A percentile compares a stretch with the other conserved stretches of the same genome.
Conservation (phyloP, 2,888 invertebrate species). For the Apamea anceps region DNA sequence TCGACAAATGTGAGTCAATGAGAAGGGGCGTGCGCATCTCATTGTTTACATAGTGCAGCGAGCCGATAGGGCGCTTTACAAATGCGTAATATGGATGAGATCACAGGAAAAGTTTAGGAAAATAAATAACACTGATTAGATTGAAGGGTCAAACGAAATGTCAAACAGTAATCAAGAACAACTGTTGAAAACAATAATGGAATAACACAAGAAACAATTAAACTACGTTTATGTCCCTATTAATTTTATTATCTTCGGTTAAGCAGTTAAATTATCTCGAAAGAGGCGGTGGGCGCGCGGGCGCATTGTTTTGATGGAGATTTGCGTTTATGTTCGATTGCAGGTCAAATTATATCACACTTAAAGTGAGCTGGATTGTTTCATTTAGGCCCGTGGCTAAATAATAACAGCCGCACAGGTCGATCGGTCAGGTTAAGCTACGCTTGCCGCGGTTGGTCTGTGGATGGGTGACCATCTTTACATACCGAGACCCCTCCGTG, state of each 20-base stretch:
- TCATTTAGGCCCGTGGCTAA: too few species aligned
- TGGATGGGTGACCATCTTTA: too few species aligned
- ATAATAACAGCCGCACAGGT: too few species aligned
- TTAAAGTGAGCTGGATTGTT: slow-evolving; percentile 34
- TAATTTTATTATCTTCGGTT: slow-evolving; percentile 66
- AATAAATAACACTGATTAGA: slow-evolving; percentile 83
- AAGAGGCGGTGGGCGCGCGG: slow-evolving; percentile 41
- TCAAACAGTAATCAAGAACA: slow-evolving; percentile 76
- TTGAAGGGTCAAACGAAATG: slow-evolving; percentile 74
- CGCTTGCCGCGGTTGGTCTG: too few species aligned
- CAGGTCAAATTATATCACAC: slow-evolving; percentile 51
- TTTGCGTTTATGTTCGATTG: slow-evolving; percentile 47
- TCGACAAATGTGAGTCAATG: slow-evolving; percentile 66
- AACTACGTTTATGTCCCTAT: slow-evolving; percentile 74
- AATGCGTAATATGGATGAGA: slow-evolving; percentile 82
- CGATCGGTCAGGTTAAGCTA: too few species aligned
- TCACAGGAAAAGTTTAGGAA: slow-evolving; percentile 85
- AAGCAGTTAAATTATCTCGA: slow-evolving; percentile 64
- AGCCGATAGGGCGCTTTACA: slow-evolving; percentile 56
- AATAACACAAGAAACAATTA: slow-evolving; percentile 85
- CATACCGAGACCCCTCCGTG: too few species aligned
- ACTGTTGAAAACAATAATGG: slow-evolving; percentile 82
- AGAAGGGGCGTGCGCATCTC: slow-evolving; percentile 69
- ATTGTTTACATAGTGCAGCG: slow-evolving; percentile 67
- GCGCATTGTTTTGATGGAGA: slow-evolving; percentile 61